Conservation (phyloP, 1,140 invertebrate species). For the Panulirus ornatus region DNA sequence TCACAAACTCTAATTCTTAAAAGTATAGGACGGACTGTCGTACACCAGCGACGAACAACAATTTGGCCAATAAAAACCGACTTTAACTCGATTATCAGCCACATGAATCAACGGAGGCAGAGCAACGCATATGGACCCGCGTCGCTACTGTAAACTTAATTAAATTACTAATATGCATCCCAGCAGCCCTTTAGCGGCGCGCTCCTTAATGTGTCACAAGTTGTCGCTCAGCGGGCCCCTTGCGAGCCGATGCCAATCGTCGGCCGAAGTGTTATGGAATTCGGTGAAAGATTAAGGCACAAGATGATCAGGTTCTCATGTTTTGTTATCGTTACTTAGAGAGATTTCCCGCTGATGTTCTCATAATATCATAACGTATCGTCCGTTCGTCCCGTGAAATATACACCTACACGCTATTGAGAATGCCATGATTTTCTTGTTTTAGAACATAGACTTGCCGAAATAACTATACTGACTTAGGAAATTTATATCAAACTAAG, state of each 20-base stretch:
- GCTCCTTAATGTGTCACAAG: slow-evolving; percentile 31
- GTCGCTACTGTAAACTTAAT: slow-evolving; percentile 70
- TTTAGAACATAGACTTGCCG: neutral
- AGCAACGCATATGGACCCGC: slow-evolving; percentile 51
- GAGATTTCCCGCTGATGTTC: slow-evolving; percentile 28
- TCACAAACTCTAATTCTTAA: neutral
- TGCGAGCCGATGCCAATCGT: no score
- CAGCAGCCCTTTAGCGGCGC: neutral
- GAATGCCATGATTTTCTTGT: neutral
- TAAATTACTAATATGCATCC: slow-evolving; percentile 74
- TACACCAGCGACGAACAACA: slow-evolving; percentile 18
- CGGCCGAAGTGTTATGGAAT: slow-evolving; percentile 47
- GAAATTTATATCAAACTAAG: neutral
- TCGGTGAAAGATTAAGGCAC: slow-evolving; percentile 25
- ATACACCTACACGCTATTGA: neutral
- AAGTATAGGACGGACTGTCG: neutral
- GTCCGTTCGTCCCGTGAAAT: neutral
- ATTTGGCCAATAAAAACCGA: slow-evolving; percentile 28
- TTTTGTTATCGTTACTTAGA: slow-evolving; percentile 66
- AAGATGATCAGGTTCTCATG: slow-evolving; percentile 40
- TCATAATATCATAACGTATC: slow-evolving; percentile 16
- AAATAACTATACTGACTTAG: neutral
- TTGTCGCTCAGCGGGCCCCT: slow-evolving; percentile 22
- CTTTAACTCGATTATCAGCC: slow-evolving; percentile 40
- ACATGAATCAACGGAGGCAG: slow-evolving; percentile 23